Base-by-base conservation (phyloP, 1,140 invertebrate genomes). In the Plodia interpunctella region DNA sequence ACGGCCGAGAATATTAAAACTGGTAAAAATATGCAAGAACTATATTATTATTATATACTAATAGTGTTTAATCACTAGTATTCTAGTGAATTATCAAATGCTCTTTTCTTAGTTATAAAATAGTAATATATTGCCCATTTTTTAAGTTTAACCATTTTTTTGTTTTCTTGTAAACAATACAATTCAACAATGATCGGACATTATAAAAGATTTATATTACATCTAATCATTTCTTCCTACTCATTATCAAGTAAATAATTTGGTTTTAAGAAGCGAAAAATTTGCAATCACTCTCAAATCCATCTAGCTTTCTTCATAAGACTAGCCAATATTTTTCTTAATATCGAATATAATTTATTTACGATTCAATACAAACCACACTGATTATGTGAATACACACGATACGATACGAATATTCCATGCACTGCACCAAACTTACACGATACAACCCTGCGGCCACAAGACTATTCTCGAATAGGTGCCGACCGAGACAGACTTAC, bases 241-340 rank as follows among this genome's bases (percentile, higher is more conserved):
- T 49, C n/a, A n/a, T 59, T 51, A 58, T 56, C 19, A 72, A 65
- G 66, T 65, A 66, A 60, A 71, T 78, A 72, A n/a, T 79, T 82
- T 82, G 72, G 79, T 78, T 80, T 82, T 6, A 54, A 50, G 49
- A 74, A 54, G 63, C 60, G 64, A 68, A 70, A 32, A 63, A 72
- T 59, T 55, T 64, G n/a, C 61, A 67, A 65, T 63, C 38, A 44
- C 38, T 17, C 68, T 35, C 62, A 70, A 59, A 49, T 62, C 58
- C 38, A 49, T 55, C 19, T 53, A 53, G 13, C 58, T 57, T 49
- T 64, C 32, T 65, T 57, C 66, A 55, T 66, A 74, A 71, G 68
- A 70, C 74, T 81, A 81, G 78, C 71, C 66, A 71, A 70, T 68
- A 65, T 63, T 61, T 49, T 57, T 57, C 58, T 53, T 51, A 52